Evolutionary conservation across 2,113 vertebrate genomes (phyloP), one percentile per base, ranked within the genome.

Genomic region (Catharus bicknelli): DNA sequence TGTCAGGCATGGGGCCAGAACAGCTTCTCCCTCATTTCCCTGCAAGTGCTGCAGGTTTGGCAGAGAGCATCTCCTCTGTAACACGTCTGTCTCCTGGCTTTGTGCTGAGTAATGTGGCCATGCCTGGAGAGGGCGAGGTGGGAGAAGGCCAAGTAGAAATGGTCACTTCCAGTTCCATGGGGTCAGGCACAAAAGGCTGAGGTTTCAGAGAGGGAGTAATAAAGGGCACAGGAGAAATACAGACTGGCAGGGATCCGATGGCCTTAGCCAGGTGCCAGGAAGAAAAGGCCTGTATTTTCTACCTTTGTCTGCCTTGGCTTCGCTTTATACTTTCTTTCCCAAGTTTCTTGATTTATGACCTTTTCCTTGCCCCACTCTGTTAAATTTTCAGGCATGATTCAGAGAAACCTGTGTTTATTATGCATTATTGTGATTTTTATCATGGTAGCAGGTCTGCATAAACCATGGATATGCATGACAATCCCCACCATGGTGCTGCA

Each of bases 41-140:
- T 8, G 3, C 19, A 10, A 0, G 11, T 3, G 9, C 61, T 1
- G 0, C 12, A 16, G 48, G 38, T 18, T 21, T 20, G 68, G 58
- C 58, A 59, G 77, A 67, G 81, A 50, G 12, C 30, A 8, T 50
- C 64, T 73, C 58, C 48, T 54, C 54, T 32, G 2, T 58, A 23
- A 22, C 5, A 0, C 1, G 0, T 51, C 16, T 75, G 50, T 47
- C n/a, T 57, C 22, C 45, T 68, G 63, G 42, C 38, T 62, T 23
- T 23, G 38, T 66, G 53, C 48, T 6, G 0, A n/a, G 48, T 19
- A 11, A 32, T 1, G 4, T 36, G 40, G 26, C 64, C n/a, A 0
- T 25, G 16, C 50, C 10, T 2, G 2, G 16, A 66, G 47, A 67
- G 47, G 10, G 23, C 0, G 0, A 47, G 50, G 38, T 23, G 25